Conservation (phyloP, 2,797 vertebrate genomes). For the Selene dorsalis region DNA sequence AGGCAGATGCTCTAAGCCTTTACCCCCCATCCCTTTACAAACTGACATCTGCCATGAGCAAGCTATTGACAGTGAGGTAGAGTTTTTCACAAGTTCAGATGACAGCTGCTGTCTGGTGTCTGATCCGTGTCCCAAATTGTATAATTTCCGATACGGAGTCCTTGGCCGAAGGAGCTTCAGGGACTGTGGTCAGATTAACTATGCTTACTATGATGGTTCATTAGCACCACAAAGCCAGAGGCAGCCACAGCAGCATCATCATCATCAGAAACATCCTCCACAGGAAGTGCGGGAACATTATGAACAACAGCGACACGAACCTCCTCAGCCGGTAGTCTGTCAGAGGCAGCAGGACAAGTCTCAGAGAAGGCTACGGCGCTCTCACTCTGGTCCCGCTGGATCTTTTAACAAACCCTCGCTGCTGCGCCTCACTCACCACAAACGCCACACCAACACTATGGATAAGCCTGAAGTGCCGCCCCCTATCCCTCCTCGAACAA, state of each 20-base stretch:
- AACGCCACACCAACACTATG: constrained; percentile 79
- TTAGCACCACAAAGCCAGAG: constrained; percentile 65
- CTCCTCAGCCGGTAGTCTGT: constrained; percentile 60
- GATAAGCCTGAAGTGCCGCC: constrained; percentile 94
- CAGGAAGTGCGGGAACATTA: constrained; percentile 71
- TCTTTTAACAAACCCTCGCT: constrained; percentile 90
- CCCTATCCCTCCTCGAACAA: constrained; percentile 91
- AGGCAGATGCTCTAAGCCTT: constrained; percentile 89
- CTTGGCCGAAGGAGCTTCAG: constrained; percentile 89
- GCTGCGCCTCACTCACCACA: constrained; percentile 82
- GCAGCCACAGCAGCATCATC: constrained; percentile 51
- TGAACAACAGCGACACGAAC: constrained; percentile 62
- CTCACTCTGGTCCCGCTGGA: constrained; percentile 94
- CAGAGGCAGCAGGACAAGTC: constrained; percentile 78
- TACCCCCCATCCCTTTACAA: constrained; percentile 88
- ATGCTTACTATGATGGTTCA: constrained; percentile 91
- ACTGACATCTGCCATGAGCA: constrained; percentile 85
- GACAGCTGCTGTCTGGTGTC: constrained; percentile 83
- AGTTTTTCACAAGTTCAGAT: constrained; percentile 90
- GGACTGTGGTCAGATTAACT: constrained; percentile 92
- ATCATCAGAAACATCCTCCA: constrained; percentile 64
- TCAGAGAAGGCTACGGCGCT: constrained; percentile 90
- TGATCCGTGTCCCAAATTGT: constrained; percentile 73
- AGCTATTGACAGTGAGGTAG: constrained; percentile 90
- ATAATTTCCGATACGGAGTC: constrained; percentile 82